Conservation (phyloP, 2,797 vertebrate species). For the Peromyscus aztecus region DNA sequence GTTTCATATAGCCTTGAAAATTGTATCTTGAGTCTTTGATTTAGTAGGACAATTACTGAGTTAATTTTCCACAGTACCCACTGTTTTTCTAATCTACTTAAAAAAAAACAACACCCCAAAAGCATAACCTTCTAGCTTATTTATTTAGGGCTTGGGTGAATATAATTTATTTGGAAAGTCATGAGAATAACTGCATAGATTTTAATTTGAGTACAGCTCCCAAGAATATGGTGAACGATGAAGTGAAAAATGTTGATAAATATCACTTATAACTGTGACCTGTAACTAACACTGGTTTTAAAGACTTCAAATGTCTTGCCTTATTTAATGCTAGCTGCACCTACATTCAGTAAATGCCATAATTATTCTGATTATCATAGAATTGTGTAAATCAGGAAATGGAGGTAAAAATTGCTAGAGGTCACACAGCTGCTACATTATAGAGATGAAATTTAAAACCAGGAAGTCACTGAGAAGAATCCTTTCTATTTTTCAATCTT, state of each 20-base stretch:
- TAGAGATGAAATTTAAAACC: background rate
- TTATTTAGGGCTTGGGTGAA: background rate
- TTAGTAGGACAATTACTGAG: conserved; percentile 65
- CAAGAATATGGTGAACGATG: rapidly evolving
- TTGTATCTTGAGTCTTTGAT: conserved; percentile 51
- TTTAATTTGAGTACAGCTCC: background rate
- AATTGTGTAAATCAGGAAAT: conserved; percentile 18
- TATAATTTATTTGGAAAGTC: background rate
- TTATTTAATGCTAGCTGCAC: background rate
- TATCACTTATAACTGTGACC: background rate
- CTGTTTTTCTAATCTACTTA: conserved; percentile 50
- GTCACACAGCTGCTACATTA: background rate
- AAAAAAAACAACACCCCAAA: conserved; percentile 13
- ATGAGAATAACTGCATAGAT: background rate
- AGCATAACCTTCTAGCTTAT: background rate
- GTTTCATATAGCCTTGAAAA: conserved; percentile 68
- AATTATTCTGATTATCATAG: background rate
- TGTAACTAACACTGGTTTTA: background rate
- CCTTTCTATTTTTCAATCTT: background rate
- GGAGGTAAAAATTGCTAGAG: background rate
- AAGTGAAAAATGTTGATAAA: background rate
- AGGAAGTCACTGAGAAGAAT: background rate
- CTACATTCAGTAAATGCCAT: background rate
- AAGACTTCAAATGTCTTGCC: background rate
- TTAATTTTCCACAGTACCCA: conserved; percentile 53